phyloP scores from a whole-genome alignment of 1,140 invertebrate genomes.

The Bombyx mandarina region DNA sequence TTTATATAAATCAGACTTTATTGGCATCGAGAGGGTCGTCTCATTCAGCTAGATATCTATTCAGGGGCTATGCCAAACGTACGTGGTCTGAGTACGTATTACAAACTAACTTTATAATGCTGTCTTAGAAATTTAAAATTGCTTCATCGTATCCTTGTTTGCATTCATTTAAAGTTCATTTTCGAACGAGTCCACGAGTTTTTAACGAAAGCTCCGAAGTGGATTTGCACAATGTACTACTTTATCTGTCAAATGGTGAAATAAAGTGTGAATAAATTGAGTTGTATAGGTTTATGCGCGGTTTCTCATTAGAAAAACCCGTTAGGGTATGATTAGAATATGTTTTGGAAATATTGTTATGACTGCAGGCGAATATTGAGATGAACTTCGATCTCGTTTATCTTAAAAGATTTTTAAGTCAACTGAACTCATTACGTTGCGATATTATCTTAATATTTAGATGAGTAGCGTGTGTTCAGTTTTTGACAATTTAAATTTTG shows the following conservation, averaged over 20 bases:
- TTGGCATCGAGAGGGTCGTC: conserved; percentile 57
- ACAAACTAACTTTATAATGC: conserved; percentile 23
- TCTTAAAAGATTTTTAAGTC: no score
- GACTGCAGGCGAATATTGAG: no score
- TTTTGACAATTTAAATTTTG: no score
- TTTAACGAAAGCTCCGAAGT: conserved; percentile 2
- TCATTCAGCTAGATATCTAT: conserved; percentile 62
- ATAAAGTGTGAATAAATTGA: conserved; percentile 45
- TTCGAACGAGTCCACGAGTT: neutral
- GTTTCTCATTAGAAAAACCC: conserved; percentile 1
- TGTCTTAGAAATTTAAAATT: neutral
- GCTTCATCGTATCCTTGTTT: no score
- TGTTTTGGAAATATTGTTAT: no score
- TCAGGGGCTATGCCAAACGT: conserved; percentile 53
- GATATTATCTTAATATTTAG: no score
- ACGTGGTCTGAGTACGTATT: conserved; percentile 49
- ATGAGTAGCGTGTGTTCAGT: no score
- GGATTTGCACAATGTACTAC: conserved; percentile 35
- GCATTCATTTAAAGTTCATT: no score
- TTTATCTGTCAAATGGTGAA: conserved; percentile 47
- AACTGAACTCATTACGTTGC: no score
- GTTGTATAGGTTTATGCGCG: conserved; percentile 5
- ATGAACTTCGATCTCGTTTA: no score
- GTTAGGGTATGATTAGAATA: no score
- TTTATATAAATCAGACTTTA: conserved; percentile 61